Evolutionary conservation across 1,140 invertebrate species (phyloP).

Genomic region (Drosophila biarmipes): DNA sequence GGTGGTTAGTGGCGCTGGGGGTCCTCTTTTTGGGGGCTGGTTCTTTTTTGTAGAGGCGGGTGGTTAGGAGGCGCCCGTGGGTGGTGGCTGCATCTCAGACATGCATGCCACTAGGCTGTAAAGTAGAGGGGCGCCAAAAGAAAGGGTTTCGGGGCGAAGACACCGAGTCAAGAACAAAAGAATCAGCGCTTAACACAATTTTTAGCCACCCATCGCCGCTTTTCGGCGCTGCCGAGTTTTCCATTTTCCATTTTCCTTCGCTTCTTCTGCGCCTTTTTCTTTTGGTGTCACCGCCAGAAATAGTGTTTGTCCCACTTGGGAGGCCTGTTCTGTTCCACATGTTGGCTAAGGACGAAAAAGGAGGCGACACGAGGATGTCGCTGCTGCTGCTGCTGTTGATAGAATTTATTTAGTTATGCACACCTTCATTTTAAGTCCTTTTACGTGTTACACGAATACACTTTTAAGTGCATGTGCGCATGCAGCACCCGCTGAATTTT

Average conservation of each 20-base stretch:
- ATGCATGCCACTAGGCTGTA: slow-evolving; percentile 69
- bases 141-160: slow-evolving; percentile 52
- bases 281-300: slow-evolving; percentile 45
- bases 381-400: slow-evolving; percentile 55
- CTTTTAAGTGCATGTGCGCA: slow-evolving; percentile 52
- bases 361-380: slow-evolving; percentile 30
- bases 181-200: slow-evolving; percentile 82
- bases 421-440: slow-evolving; percentile 77
- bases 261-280: slow-evolving; percentile 7
- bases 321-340: slow-evolving; percentile 53
- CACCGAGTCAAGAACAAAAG: slow-evolving; percentile 74
- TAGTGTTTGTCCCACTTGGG: slow-evolving; percentile 57
- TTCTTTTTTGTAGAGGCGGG: background rate
- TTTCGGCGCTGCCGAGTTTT: slow-evolving; percentile 5
- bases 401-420: slow-evolving; percentile 82
- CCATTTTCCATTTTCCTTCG: background rate
- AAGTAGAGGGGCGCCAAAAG: slow-evolving; percentile 73
- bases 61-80: background rate
- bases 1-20: slow-evolving; percentile 8
- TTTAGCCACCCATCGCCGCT: slow-evolving; percentile 10
- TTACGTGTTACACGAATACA: slow-evolving; percentile 76
- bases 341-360: slow-evolving; percentile 35
- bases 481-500: background rate
- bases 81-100: slow-evolving; percentile 46
- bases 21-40: background rate